Conservation (phyloP, 2,888 invertebrate species). For the Caprella mutica region DNA sequence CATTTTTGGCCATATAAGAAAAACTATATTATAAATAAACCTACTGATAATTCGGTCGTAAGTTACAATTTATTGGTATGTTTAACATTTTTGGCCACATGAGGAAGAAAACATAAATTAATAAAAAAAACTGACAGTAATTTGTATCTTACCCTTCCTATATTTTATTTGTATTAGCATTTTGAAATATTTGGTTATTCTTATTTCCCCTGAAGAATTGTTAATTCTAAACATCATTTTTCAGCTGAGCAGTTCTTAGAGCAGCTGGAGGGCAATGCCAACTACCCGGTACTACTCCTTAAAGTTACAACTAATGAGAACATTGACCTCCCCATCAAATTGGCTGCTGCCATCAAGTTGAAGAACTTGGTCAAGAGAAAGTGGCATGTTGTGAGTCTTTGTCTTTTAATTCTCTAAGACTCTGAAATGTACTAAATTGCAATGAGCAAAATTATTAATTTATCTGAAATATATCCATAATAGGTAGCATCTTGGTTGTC, state of each 20-base stretch:
- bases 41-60: too few relatives aligned
- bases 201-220: neutral
- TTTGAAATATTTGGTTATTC: slow-evolving; percentile 7
- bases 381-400: slow-evolving; percentile 72
- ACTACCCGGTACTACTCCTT: slow-evolving; percentile 74
- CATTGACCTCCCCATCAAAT: slow-evolving; percentile 57
- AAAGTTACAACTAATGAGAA: slow-evolving; percentile 69
- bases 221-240: neutral
- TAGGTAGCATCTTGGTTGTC: too few relatives aligned
- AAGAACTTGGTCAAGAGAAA: slow-evolving; percentile 94
- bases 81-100: neutral
- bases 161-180: neutral
- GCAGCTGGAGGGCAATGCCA: slow-evolving; percentile 77
- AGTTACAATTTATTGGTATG: neutral
- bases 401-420: too few relatives aligned
- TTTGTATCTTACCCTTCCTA: neutral
- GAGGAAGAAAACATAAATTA: neutral
- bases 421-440: too few relatives aligned
- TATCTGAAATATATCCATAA: too few relatives aligned
- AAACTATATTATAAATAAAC: too few relatives aligned
- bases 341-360: slow-evolving; percentile 85
- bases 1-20: too few relatives aligned
- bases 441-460: too few relatives aligned
- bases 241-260: slow-evolving; percentile 84
- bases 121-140: neutral